Percentiles rank a stretch among this genome's conserved stretches.
Evolutionary conservation across 2,797 vertebrate genomes (phyloP).

Genomic region (Argyrosomus regius): DNA sequence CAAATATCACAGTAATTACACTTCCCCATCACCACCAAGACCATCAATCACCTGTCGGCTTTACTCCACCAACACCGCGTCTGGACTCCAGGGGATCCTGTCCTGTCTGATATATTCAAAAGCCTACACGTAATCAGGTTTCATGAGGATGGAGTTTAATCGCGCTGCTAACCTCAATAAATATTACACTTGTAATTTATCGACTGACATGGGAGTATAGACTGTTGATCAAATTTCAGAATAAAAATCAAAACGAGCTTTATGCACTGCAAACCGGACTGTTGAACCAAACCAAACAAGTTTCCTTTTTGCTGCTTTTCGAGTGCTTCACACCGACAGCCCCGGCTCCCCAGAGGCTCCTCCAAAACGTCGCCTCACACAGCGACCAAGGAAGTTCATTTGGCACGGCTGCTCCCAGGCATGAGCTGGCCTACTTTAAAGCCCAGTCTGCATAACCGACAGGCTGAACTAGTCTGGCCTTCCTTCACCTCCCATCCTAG

Average conservation of each 20-base stretch:
- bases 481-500: conserved; percentile 33
- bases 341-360: conserved; percentile 59
- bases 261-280: background rate
- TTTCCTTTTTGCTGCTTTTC: conserved; percentile 37
- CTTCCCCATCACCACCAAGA: background rate
- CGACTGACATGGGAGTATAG: background rate
- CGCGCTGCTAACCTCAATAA: background rate
- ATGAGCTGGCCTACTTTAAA: conserved; percentile 83
- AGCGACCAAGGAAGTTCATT: conserved; percentile 72
- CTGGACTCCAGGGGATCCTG: conserved; percentile 2
- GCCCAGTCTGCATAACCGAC: conserved; percentile 63
- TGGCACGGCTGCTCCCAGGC: conserved; percentile 76
- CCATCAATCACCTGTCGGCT: conserved; percentile 45
- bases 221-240: background rate
- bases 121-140: background rate
- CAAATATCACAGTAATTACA: conserved; percentile 6
- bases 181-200: background rate
- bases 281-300: conserved; percentile 4
- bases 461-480: conserved; percentile 67
- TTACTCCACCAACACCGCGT: conserved; percentile 5
- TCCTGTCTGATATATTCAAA: conserved; percentile 4
- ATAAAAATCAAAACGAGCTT: conserved; percentile 8
- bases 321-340: conserved; percentile 64
- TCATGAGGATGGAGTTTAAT: background rate
- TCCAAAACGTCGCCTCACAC: conserved; percentile 67